Conservation (phyloP, 2,888 invertebrate genomes). For the Chironomus tentans region DNA sequence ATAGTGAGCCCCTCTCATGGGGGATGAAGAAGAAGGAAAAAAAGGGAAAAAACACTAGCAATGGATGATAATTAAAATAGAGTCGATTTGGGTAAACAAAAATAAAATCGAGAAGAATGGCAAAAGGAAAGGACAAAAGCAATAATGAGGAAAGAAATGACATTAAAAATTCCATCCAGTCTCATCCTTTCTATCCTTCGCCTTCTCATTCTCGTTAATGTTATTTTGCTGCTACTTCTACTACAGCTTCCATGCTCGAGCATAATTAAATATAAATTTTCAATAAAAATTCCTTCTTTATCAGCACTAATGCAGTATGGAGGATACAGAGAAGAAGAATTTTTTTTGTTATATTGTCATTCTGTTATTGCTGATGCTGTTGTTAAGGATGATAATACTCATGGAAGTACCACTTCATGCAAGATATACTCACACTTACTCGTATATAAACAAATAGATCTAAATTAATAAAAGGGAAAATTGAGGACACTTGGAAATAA, state of each 20-base stretch:
- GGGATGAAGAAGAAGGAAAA: background rate
- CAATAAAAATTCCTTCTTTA: slow-evolving; percentile 18
- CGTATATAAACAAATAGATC: no score
- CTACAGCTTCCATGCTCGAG: background rate
- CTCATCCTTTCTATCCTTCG: background rate
- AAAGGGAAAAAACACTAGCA: background rate
- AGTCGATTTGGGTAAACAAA: background rate
- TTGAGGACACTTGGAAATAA: no score
- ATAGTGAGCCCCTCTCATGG: no score
- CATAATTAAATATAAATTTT: slow-evolving; percentile 26
- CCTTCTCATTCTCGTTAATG: background rate
- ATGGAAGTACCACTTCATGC: no score
- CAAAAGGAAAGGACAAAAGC: background rate
- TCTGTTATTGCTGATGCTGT: background rate
- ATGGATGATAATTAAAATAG: slow-evolving; percentile 3
- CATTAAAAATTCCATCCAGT: slow-evolving; percentile 6
- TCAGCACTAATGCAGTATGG: slow-evolving; percentile 15
- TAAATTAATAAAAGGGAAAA: no score
- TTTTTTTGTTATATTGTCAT: background rate
- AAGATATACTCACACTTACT: no score
- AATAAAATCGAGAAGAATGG: background rate
- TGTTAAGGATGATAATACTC: background rate
- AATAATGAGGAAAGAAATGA: background rate
- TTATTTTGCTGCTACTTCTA: background rate
- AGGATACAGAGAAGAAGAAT: background rate